Evolutionary conservation across 2,888 invertebrate species (phyloP), one percentile per base, ranked within the genome.

Genomic region (Hofmannophila pseudospretella): DNA sequence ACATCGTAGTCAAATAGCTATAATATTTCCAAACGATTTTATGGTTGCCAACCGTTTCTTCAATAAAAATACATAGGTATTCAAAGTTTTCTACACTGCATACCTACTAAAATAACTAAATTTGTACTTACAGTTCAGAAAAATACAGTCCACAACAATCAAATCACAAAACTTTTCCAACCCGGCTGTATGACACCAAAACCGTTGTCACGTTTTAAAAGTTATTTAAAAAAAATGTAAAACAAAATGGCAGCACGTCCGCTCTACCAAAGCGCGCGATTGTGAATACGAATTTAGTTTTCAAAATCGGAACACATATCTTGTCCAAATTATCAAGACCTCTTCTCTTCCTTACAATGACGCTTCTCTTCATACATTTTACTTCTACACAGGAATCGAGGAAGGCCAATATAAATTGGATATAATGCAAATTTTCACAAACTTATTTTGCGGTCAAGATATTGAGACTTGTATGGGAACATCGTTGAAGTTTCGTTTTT

Each of bases 271-370:
- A 56, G 64, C 59, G 67, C 66, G 64, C 72, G 63, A 73, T 70
- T 68, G 58, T 68, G 79, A 82, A 79, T 82, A 76, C 73, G 53
- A 71, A 77, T 75, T 72, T 62, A 58, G 67, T 72, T 76, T 78
- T 76, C 70, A 76, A 79, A 84, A 78, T 80, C 68, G 72, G 68
- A 68, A 69, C 66, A 60, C 46, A 46, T 41, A 30, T 31, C 7
- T 2, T 34, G 23, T 2, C 76, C 74, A 75, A 9, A 51, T 34
- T 48, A 37, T 4, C 1, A 41, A 49, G 75, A 68, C 29, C 72
- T 47, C 4, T 60, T 22, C 30, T 43, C 41, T 51, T 59, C 42
- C 54, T 58, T 62, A 53, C 38, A 27, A 40, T 49, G 42, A 38
- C 49, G 49, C 51, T 50, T 46, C 22, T 13, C 1, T 26, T 28